Conservation (phyloP, 2,888 invertebrate species). For the Temnothorax unifasciatus region DNA sequence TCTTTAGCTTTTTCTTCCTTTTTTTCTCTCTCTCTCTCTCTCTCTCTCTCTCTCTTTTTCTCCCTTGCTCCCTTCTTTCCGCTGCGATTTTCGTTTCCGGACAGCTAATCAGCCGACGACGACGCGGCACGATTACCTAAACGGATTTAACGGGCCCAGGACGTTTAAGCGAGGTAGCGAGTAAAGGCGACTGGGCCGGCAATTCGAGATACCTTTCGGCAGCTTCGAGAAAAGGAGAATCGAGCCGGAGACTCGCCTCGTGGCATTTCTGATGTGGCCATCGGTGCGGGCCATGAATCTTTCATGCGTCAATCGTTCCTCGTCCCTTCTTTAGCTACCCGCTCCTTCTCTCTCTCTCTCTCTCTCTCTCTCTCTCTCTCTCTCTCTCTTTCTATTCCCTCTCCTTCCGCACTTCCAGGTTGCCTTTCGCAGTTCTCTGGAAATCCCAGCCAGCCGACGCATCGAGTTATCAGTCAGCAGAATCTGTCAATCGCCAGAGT, state of each 20-base stretch:
- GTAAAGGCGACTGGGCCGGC: constrained; percentile 50
- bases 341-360: neutral
- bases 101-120: constrained; percentile 78
- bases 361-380: constrained; percentile 8
- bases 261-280: constrained; percentile 80
- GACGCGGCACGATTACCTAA: constrained; percentile 76
- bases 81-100: constrained; percentile 77
- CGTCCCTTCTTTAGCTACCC: constrained; percentile 24
- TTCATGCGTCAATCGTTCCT: constrained; percentile 81
- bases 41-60: neutral
- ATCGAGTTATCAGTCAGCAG: constrained; percentile 75
- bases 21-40: constrained; percentile 7
- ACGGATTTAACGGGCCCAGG: constrained; percentile 73
- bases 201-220: constrained; percentile 72
- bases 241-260: constrained; percentile 70
- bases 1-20: neutral
- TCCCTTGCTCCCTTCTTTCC: constrained; percentile 22
- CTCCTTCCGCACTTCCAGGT: neutral
- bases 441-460: constrained; percentile 67
- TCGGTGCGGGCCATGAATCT: constrained; percentile 84
- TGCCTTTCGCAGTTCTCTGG: constrained; percentile 55
- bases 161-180: constrained; percentile 64
- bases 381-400: constrained; percentile 16
- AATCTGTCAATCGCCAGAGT: constrained; percentile 72
- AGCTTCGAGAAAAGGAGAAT: constrained; percentile 71